A percentile compares a stretch with the other conserved stretches of the same genome.
phyloP scores from a whole-genome alignment of 2,797 vertebrate species.

The Sandelia bainsii region DNA sequence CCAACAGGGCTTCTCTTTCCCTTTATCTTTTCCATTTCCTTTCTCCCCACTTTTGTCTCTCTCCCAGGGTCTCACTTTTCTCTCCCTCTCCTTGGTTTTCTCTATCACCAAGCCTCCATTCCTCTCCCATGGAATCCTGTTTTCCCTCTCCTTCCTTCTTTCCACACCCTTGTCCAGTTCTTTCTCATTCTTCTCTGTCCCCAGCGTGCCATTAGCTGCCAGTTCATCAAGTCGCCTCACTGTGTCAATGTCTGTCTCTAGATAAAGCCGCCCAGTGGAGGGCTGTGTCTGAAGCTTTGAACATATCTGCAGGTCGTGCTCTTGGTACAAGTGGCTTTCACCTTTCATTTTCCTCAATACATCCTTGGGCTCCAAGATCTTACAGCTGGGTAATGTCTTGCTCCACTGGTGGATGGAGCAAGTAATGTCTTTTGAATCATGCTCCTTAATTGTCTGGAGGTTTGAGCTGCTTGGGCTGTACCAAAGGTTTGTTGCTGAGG shows the following conservation, averaged over 20 bases:
- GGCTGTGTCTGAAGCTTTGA: constrained; percentile 73
- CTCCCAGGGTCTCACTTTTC: constrained; percentile 61
- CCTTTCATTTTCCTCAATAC: constrained; percentile 74
- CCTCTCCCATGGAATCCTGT: constrained; percentile 58
- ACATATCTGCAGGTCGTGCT: constrained; percentile 65
- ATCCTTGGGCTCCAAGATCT: constrained; percentile 84
- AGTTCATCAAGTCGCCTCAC: constrained; percentile 81
- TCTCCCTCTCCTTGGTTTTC: constrained; percentile 60
- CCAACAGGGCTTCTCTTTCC: constrained; percentile 50
- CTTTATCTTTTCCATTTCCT: constrained; percentile 45
- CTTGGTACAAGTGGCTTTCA: constrained; percentile 69
- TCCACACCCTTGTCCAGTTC: constrained; percentile 51
- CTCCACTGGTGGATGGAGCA: constrained; percentile 77
- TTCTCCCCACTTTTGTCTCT: constrained; percentile 48
- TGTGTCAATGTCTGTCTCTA: constrained; percentile 82
- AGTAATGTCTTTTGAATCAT: constrained; percentile 61
- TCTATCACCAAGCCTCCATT: constrained; percentile 53
- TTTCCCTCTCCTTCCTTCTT: constrained; percentile 59
- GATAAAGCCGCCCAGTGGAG: constrained; percentile 74
- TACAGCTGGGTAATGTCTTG: constrained; percentile 81
- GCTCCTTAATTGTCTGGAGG: constrained; percentile 72
- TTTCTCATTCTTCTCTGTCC: constrained; percentile 63
- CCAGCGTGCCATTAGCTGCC: constrained; percentile 68
- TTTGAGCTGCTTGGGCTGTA: constrained; percentile 62
- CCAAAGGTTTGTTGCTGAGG: constrained; percentile 57